Percentiles rank a stretch among this genome's conserved stretches.
These are phyloP conservation scores for Conops quadrifasciatus DNA, from an alignment of 2,888 invertebrate species.

Conservation along the genomic window DNA sequence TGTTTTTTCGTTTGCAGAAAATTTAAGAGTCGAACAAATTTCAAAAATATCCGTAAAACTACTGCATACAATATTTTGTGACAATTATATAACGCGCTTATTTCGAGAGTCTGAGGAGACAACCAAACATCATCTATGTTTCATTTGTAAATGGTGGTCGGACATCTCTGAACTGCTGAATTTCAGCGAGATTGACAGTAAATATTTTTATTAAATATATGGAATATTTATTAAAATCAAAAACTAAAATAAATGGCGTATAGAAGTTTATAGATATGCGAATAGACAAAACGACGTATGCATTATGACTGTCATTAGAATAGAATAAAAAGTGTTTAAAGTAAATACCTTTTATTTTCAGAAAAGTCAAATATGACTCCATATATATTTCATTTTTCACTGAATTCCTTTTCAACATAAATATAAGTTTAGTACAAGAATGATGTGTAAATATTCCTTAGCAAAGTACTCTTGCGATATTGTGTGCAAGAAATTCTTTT, in stretches of 20 bases:
- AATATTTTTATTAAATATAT: constrained; percentile 34
- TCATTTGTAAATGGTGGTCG: constrained; percentile 60
- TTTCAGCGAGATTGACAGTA: constrained; percentile 55
- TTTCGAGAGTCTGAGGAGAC: constrained; percentile 60
- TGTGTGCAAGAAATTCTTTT: neutral
- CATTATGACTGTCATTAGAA: too few species aligned
- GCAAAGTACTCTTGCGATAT: neutral
- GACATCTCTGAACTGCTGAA: constrained; percentile 47
- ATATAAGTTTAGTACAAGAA: constrained; percentile 3
- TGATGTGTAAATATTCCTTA: constrained; percentile 12
- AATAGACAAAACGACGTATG: too few species aligned
- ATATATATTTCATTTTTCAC: too few species aligned
- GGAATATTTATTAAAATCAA: too few species aligned
- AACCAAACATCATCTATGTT: constrained; percentile 56
- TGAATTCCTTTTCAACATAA: too few species aligned
- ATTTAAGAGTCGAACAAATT: constrained; percentile 52
- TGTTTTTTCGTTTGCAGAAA: constrained; percentile 44
- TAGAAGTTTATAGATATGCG: too few species aligned
- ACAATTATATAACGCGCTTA: constrained; percentile 56
- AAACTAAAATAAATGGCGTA: too few species aligned
- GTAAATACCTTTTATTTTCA: too few species aligned
- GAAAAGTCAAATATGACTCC: too few species aligned
- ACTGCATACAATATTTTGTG: constrained; percentile 57
- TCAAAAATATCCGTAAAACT: constrained; percentile 57
- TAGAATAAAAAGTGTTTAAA: too few species aligned